Percentiles rank a stretch among this genome's conserved stretches.
These are phyloP conservation scores for Melolontha melolontha DNA, from an alignment of 2,888 invertebrate species.

Conservation along the genomic window DNA sequence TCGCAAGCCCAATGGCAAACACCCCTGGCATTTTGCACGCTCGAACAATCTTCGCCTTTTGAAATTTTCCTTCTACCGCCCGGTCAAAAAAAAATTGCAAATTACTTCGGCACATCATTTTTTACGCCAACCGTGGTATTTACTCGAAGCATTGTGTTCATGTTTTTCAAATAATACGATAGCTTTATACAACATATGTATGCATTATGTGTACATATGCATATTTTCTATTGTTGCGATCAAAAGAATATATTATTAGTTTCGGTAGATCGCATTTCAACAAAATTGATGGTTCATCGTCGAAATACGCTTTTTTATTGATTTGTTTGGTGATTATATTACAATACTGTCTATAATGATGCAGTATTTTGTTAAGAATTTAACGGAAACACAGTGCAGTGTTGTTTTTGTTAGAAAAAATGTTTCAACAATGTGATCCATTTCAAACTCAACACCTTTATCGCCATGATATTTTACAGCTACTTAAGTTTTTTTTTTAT, in stretches of 20 bases:
- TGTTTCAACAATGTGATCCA: no score
- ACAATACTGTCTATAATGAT: neutral
- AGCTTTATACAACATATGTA: conserved; percentile 28
- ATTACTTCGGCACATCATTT: conserved; percentile 52
- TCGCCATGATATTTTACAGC: no score
- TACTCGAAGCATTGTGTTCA: conserved; percentile 16
- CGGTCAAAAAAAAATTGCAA: conserved; percentile 50
- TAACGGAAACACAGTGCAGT: conserved; percentile 12
- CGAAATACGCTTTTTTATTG: conserved; percentile 15
- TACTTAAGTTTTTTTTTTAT: no score
- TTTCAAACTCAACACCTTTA: no score
- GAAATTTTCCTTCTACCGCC: conserved; percentile 46
- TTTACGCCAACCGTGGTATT: conserved; percentile 44
- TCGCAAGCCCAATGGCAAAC: conserved; percentile 51
- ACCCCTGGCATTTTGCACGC: conserved; percentile 53
- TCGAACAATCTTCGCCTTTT: conserved; percentile 46
- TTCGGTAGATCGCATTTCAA: conserved; percentile 27
- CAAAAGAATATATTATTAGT: conserved; percentile 32
- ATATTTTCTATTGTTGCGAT: conserved; percentile 22
- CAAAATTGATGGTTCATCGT: conserved; percentile 19
- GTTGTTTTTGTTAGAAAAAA: neutral
- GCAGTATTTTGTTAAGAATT: conserved; percentile 5
- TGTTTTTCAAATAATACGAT: conserved; percentile 27
- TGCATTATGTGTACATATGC: conserved; percentile 15
- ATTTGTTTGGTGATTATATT: conserved; percentile 11